Percentiles rank a stretch among this genome's conserved stretches.
Conservation (phyloP, 2,113 vertebrate genomes). For the Gulo gulo region DNA sequence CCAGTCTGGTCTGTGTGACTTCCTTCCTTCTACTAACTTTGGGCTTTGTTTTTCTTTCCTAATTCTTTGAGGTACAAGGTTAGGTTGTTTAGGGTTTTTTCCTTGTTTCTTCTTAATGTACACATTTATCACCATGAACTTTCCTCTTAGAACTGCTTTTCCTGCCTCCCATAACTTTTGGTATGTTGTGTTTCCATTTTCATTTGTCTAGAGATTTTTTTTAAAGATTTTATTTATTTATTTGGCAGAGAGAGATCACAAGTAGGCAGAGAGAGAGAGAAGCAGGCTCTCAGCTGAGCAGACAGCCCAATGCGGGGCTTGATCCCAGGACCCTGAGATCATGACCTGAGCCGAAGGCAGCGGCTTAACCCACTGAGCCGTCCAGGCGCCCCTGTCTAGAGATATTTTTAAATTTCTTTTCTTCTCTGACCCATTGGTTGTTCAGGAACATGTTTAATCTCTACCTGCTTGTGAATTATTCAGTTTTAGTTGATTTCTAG, state of each 20-base stretch:
- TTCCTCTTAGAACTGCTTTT: neutral
- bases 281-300: no score
- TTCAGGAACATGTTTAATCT: neutral
- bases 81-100: neutral
- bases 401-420: neutral
- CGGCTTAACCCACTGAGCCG: no score
- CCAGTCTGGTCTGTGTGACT: neutral
- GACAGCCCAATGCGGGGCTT: no score
- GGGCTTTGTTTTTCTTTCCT: neutral
- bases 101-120: neutral
- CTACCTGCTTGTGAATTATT: neutral
- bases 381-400: neutral
- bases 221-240: no score
- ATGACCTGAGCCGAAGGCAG: no score
- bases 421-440: neutral
- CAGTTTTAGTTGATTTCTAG: neutral
- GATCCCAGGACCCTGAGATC: no score
- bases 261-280: no score
- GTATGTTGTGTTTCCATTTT: neutral
- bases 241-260: no score
- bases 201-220: neutral
- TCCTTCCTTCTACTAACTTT: neutral
- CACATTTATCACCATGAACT: neutral
- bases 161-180: neutral
- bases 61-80: neutral